Evolutionary conservation across 2,888 invertebrate species (phyloP).

Genomic region (Athripsodes cinereus): DNA sequence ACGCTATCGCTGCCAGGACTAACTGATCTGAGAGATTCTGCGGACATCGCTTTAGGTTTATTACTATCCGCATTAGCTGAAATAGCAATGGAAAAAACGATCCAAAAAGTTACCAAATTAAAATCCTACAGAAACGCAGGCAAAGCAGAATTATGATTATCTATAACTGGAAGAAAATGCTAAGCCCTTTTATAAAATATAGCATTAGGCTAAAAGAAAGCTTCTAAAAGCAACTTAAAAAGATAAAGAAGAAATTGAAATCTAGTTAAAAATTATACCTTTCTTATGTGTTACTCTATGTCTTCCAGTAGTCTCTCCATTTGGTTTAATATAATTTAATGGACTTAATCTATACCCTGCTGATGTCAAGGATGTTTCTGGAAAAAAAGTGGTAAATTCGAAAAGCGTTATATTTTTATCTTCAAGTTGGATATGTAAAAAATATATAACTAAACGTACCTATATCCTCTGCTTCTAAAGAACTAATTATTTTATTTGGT

Average conservation of each 20-base stretch:
- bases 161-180: too few relatives aligned
- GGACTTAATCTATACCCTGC: constrained; percentile 48
- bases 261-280: constrained; percentile 19
- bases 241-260: not conserved
- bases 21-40: constrained; percentile 81
- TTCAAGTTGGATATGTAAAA: not conserved
- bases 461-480: constrained; percentile 48
- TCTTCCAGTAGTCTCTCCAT: constrained; percentile 47
- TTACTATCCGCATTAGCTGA: constrained; percentile 42
- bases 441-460: constrained; percentile 22
- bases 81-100: constrained; percentile 1
- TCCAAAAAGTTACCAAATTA: not conserved
- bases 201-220: not conserved
- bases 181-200: not conserved
- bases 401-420: too few relatives aligned
- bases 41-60: constrained; percentile 72
- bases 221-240: not conserved
- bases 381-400: too few relatives aligned
- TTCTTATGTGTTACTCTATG: constrained; percentile 37
- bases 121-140: not conserved
- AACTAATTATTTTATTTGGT: constrained; percentile 44
- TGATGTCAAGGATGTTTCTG: constrained; percentile 38
- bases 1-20: constrained; percentile 88
- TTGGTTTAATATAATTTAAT: constrained; percentile 43
- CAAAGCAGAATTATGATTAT: not conserved